Conservation (phyloP, 37 sponge, comb jelly and placozoan species). For the Diacarnus erythraeanus region DNA sequence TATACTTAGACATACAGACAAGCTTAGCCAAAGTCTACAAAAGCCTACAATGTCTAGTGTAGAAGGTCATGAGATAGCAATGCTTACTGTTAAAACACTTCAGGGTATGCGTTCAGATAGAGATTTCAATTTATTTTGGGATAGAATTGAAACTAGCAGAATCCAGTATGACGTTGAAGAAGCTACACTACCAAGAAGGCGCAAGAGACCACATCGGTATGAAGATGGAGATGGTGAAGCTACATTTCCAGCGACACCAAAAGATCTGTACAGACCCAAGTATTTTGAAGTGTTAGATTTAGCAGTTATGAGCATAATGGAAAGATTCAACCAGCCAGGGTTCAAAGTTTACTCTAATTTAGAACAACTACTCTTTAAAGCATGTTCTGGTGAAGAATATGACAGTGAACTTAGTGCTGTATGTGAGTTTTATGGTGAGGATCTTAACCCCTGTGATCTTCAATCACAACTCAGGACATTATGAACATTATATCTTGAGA, state of each 20-base stretch:
- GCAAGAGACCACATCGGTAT: constrained; percentile 50
- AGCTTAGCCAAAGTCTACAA: constrained; percentile 69
- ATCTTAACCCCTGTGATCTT: constrained; percentile 44
- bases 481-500: constrained; percentile 15
- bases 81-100: constrained; percentile 66
- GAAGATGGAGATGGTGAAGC: constrained; percentile 63
- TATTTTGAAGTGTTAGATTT: constrained; percentile 70
- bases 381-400: constrained; percentile 24
- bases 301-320: constrained; percentile 36
- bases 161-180: constrained; percentile 54
- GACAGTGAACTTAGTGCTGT: constrained; percentile 44
- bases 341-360: constrained; percentile 55
- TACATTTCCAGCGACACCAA: too few species aligned
- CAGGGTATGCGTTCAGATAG: constrained; percentile 41
- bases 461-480: constrained; percentile 52
- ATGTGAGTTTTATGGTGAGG: too few species aligned
- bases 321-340: constrained; percentile 69
- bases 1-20: constrained; percentile 75
- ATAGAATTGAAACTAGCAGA: constrained; percentile 50
- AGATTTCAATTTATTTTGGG: constrained; percentile 71
- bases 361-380: constrained; percentile 62
- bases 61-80: constrained; percentile 81
- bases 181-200: constrained; percentile 55
- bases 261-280: constrained; percentile 37
- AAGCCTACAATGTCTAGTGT: constrained; percentile 63